Base-by-base conservation (phyloP, 2,888 invertebrate species). In the Nezara viridula region DNA sequence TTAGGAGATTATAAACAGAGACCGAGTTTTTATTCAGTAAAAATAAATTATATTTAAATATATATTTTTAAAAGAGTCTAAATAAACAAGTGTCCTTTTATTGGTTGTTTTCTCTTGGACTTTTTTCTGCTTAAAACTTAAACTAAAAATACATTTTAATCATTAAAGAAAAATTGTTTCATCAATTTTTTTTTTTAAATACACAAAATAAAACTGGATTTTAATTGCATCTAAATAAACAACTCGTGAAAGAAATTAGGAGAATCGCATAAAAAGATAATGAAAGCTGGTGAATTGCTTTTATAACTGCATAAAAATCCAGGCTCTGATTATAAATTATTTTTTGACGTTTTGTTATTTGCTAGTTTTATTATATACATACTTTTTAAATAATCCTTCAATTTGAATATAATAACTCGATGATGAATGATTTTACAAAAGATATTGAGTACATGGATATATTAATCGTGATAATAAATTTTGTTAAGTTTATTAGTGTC, bases 401-500 rank as follows among this genome's bases (percentile, higher is more conserved):
- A 40, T n/a, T 81, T 24, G 1, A 44, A 81, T 44, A 47, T 81
- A 44, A 44, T 44, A 47, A 81, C 81, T 81, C 21, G 4, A 37
- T 24, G 73, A 24, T 40, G 77, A 40, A 77, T 44, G n/a, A 44
- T n/a, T 73, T 81, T 81, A 81, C n/a, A 81, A 2, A 47, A 44
- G 81, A 81, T 44, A 81, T 81, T 81, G 81, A 81, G 14, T 81
- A 81, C 10, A 47, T 81, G 24, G n/a, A n/a, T 44, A 44, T 7
- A 81, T 81, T 81, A 81, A 44, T 44, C 81, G 81, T 44, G 81
- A 81, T 81, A 44, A 44, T 81, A 81, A 44, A 81, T 81, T 40
- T 81, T 81, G 81, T 81, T 81, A 44, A 81, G 44, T 81, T 81
- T 81, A 81, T 81, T 81, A 81, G 3, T 44, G 44, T 10, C 81